phyloP scores from a whole-genome alignment of 2,113 vertebrate genomes.

The human region DNA sequence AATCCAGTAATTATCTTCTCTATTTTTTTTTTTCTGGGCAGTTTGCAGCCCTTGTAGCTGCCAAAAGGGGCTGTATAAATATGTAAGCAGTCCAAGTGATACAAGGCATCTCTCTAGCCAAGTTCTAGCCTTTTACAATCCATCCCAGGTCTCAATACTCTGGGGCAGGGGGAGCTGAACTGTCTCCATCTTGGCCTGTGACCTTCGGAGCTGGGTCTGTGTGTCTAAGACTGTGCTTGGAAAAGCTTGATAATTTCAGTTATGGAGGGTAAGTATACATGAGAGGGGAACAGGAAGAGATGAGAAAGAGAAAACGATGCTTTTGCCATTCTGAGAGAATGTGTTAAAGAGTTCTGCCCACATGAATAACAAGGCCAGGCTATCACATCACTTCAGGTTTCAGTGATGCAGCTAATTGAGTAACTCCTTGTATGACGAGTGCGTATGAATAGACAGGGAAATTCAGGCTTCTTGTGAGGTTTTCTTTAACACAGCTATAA shows the following conservation, averaged over 20 bases:
- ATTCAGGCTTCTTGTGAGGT: not conserved
- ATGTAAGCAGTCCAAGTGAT: not conserved
- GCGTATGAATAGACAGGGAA: not conserved
- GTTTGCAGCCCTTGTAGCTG: not conserved
- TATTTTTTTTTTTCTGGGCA: not conserved
- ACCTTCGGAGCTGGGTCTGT: accelerated
- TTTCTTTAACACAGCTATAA: not conserved
- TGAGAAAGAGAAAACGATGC: not conserved
- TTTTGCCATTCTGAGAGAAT: not conserved
- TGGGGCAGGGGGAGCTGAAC: not conserved
- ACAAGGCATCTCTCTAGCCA: not conserved
- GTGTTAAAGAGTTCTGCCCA: not conserved
- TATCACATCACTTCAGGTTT: not conserved
- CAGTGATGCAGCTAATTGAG: not conserved
- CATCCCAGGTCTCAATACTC: not conserved
- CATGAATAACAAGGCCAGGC: not conserved
- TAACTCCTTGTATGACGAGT: not conserved
- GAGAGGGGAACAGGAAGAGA: not conserved
- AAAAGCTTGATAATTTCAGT: not conserved
- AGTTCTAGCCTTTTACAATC: not conserved
- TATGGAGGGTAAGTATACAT: not conserved
- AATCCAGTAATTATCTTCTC: conserved; percentile 8
- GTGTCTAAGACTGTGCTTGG: not conserved
- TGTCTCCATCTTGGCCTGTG: not conserved
- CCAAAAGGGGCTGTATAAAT: not conserved